These are phyloP conservation scores for Andricus curvator DNA, from an alignment of 2,888 invertebrate genomes.

Conservation along the genomic window DNA sequence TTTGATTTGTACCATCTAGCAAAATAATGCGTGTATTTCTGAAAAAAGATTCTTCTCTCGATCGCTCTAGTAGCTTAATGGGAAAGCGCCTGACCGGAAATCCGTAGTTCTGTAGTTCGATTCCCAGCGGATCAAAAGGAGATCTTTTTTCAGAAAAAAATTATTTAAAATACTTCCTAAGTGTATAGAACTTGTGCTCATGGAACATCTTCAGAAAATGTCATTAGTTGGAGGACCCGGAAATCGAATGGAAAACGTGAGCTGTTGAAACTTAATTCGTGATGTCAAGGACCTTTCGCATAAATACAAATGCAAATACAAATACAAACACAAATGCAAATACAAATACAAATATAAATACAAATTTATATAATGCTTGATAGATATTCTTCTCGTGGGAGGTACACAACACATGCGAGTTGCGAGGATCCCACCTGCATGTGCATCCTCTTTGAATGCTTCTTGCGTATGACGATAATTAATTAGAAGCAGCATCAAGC, in stretches of 20 bases:
- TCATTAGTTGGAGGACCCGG: neutral
- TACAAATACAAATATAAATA: neutral
- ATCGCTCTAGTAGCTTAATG: no score
- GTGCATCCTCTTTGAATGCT: conserved; percentile 35
- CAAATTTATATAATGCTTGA: conserved; percentile 26
- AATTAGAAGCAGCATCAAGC: conserved; percentile 41
- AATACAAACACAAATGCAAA: neutral
- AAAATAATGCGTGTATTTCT: no score
- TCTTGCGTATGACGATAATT: conserved; percentile 42
- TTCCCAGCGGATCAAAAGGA: no score
- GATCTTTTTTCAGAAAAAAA: no score
- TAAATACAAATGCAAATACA: conserved; percentile 1
- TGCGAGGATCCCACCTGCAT: conserved; percentile 32
- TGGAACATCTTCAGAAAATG: neutral
- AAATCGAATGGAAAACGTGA: conserved; percentile 5
- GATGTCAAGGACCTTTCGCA: conserved; percentile 7
- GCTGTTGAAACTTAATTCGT: conserved; percentile 7
- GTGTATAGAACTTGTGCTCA: neutral
- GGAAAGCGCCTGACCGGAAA: no score
- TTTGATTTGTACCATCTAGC: no score
- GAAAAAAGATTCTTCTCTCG: no score
- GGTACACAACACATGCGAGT: conserved; percentile 14
- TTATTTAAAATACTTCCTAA: no score
- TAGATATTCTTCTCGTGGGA: conserved; percentile 39
- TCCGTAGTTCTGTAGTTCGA: no score